phyloP scores from a whole-genome alignment of 2,113 vertebrate species.

The Probosciger aterrimus region DNA sequence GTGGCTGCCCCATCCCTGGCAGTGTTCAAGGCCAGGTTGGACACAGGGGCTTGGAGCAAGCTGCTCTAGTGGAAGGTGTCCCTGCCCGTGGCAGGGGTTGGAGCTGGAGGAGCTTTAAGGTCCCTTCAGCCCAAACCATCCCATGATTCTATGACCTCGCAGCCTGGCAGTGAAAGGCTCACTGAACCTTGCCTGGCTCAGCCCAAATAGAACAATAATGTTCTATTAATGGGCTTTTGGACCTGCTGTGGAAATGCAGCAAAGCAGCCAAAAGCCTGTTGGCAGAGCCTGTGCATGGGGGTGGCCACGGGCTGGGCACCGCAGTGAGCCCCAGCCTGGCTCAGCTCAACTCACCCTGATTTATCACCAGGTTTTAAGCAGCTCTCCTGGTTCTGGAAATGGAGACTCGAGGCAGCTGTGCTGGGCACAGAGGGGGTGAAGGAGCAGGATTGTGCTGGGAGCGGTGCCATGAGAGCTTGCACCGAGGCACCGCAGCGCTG shows the following conservation, averaged over 20 bases:
- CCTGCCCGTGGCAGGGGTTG: too few relatives aligned
- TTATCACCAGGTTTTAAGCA: not conserved
- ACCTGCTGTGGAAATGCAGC: not conserved
- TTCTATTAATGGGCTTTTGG: not conserved
- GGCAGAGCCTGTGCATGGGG: not conserved
- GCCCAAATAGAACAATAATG: not conserved
- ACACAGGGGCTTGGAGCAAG: too few relatives aligned
- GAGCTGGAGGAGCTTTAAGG: not conserved
- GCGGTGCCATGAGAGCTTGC: not conserved
- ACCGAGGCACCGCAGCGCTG: accelerated
- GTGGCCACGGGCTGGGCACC: not conserved
- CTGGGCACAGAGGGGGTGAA: not conserved
- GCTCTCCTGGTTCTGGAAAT: not conserved
- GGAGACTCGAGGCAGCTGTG: not conserved
- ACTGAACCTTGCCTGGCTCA: not conserved
- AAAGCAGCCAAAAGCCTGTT: not conserved
- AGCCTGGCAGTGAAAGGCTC: not conserved
- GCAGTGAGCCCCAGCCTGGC: accelerated
- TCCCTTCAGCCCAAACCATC: not conserved
- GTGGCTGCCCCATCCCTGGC: too few relatives aligned
- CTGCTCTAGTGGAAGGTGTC: too few relatives aligned
- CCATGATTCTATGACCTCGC: not conserved
- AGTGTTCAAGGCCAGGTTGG: too few relatives aligned
- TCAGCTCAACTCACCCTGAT: not conserved
- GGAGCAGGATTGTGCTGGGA: not conserved